phyloP scores from a whole-genome alignment of 2,888 invertebrate genomes.

The Diadromus collaris region DNA sequence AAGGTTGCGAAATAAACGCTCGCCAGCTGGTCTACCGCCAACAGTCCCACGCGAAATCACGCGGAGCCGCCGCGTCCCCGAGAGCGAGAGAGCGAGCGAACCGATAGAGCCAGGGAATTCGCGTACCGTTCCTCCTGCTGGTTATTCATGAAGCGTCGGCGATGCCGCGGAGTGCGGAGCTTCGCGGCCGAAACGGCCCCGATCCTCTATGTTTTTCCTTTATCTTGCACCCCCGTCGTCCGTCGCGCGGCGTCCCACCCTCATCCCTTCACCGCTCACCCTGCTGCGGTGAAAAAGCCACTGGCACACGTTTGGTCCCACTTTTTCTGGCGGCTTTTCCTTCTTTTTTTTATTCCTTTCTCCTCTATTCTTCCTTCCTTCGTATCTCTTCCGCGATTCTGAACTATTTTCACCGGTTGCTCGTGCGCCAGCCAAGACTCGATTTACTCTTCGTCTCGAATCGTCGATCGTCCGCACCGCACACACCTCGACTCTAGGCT shows the following conservation, averaged over 20 bases:
- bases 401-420: conserved; percentile 47
- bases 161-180: conserved; percentile 36
- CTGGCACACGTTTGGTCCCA: conserved; percentile 53
- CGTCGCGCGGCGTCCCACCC: conserved; percentile 12
- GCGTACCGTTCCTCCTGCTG: conserved; percentile 29
- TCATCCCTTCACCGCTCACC: conserved; percentile 12
- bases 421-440: conserved; percentile 34
- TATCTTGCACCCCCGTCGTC: conserved; percentile 2
- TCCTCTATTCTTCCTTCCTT: conserved; percentile 17
- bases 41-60: conserved; percentile 79
- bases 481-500: conserved; percentile 63
- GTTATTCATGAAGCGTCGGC: conserved; percentile 58
- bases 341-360: conserved; percentile 8
- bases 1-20: conserved; percentile 79
- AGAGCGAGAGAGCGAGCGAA: conserved; percentile 20
- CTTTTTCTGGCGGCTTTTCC: conserved; percentile 7
- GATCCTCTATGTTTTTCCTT: conserved; percentile 43
- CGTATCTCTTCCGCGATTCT: conserved; percentile 29
- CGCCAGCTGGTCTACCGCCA: conserved; percentile 79
- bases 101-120: conserved; percentile 36
- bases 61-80: conserved; percentile 69
- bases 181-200: conserved; percentile 19
- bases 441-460: conserved; percentile 1
- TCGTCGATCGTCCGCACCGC: conserved; percentile 20
- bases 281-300: conserved; percentile 32